phyloP scores from a whole-genome alignment of 2,797 vertebrate genomes.

The Urocyon cinereoargenteus region DNA sequence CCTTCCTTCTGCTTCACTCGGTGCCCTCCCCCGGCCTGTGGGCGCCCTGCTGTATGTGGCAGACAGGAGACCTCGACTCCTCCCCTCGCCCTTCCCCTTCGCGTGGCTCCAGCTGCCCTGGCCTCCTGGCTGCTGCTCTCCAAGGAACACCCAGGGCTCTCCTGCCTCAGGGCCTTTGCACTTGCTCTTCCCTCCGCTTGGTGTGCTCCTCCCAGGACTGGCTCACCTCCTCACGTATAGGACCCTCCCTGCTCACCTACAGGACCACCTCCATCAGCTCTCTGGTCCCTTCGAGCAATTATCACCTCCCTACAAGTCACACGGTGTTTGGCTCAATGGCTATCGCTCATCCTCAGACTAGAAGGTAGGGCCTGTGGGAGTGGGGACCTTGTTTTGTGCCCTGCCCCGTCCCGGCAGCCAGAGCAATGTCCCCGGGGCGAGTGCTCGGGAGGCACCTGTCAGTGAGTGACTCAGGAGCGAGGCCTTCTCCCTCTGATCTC shows the following conservation, averaged over 20 bases:
- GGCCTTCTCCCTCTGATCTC: background rate
- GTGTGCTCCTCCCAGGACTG: background rate
- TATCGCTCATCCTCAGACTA: background rate
- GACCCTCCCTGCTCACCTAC: background rate
- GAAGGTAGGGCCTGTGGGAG: background rate
- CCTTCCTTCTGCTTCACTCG: background rate
- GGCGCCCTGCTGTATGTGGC: background rate
- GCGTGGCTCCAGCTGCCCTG: background rate
- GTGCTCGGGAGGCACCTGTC: background rate
- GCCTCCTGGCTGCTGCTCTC: background rate
- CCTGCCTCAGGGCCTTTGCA: background rate
- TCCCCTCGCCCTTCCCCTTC: background rate
- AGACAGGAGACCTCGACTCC: accelerated
- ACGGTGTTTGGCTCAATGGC: background rate
- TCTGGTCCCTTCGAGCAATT: accelerated
- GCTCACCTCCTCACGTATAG: accelerated
- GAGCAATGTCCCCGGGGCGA: accelerated
- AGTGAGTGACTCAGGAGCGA: background rate
- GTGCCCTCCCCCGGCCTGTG: background rate
- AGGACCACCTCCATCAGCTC: background rate
- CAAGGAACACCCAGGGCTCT: background rate
- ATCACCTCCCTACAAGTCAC: background rate
- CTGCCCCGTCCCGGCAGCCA: background rate
- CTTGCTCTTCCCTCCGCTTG: background rate
- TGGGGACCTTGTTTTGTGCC: background rate